Conservation (phyloP, 2,888 invertebrate species). For the Uropetala carovei region DNA sequence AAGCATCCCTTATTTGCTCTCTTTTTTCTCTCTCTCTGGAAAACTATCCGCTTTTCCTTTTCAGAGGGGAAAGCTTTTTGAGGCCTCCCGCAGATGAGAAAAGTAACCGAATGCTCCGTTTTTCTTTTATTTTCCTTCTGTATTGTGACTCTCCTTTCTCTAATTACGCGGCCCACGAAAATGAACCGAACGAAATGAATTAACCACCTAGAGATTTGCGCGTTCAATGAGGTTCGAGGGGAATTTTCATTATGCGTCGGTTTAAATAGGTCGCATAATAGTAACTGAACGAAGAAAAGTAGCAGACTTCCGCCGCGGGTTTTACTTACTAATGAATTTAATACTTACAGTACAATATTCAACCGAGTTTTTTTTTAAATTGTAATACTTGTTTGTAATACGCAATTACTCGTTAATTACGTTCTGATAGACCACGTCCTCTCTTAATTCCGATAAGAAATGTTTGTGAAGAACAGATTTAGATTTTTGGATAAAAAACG, state of each 20-base stretch:
- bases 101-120: slow-evolving; percentile 16
- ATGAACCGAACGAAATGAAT: background rate
- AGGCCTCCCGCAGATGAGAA: slow-evolving; percentile 7
- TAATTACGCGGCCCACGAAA: background rate
- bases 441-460: too few relatives aligned
- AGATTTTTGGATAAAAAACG: too few relatives aligned
- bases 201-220: background rate
- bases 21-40: background rate
- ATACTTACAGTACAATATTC: too few relatives aligned
- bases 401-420: too few relatives aligned
- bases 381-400: too few relatives aligned
- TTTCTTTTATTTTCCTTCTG: background rate
- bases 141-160: background rate
- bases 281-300: too few relatives aligned
- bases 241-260: background rate
- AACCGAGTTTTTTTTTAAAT: too few relatives aligned
- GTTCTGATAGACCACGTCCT: too few relatives aligned
- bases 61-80: background rate
- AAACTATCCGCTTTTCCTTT: background rate
- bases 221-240: background rate
- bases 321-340: too few relatives aligned
- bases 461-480: too few relatives aligned
- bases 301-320: too few relatives aligned
- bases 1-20: background rate
- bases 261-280: too few relatives aligned